phyloP scores from a whole-genome alignment of 2,888 invertebrate species.

The Ptychoptera albimana region DNA sequence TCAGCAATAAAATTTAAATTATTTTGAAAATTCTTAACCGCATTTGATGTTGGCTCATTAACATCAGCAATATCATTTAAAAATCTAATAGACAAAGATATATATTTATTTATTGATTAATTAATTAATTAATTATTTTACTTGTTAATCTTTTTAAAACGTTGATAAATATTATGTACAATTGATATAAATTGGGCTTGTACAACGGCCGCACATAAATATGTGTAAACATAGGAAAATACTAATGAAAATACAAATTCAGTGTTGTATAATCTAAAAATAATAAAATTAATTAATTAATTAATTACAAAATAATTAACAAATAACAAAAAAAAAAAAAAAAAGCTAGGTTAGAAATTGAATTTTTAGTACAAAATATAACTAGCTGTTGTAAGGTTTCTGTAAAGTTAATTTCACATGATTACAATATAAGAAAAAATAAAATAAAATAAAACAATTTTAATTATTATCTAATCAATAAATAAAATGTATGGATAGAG shows the following conservation, averaged over 20 bases:
- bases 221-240: constrained; percentile 18
- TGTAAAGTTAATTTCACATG: no score
- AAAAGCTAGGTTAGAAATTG: no score
- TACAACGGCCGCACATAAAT: constrained; percentile 20
- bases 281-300: background rate
- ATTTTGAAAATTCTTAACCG: constrained; percentile 5
- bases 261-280: background rate
- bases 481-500: background rate
- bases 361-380: no score
- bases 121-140: background rate
- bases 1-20: constrained; percentile 1
- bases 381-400: no score
- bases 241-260: constrained; percentile 1
- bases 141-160: constrained; percentile 16
- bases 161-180: constrained; percentile 22
- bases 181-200: constrained; percentile 25
- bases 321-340: no score
- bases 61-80: constrained; percentile 2
- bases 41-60: constrained; percentile 7
- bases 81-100: no score
- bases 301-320: background rate
- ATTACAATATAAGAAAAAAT: no score
- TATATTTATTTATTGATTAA: no score
- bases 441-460: background rate
- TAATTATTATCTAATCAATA: background rate